phyloP scores from a whole-genome alignment of 2,888 invertebrate species.

The Embidobia sp. region DNA sequence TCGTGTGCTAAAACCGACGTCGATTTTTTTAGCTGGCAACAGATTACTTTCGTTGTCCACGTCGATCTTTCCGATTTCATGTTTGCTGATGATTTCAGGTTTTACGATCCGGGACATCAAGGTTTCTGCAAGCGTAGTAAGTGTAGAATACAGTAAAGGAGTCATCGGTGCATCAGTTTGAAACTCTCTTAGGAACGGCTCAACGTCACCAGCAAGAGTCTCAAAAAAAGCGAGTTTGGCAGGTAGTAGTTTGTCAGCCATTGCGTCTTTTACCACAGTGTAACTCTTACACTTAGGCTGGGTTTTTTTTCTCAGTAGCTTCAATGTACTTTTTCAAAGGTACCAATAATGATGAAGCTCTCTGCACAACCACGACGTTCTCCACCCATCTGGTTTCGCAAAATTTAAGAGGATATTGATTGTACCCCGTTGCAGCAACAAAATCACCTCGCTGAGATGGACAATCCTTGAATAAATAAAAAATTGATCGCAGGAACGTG shows the following conservation, averaged over 20 bases:
- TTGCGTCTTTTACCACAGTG: slow-evolving; percentile 5
- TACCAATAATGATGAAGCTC: background rate
- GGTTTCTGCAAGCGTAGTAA: slow-evolving; percentile 1
- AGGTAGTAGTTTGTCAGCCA: slow-evolving; percentile 40
- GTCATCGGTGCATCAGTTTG: slow-evolving; percentile 57
- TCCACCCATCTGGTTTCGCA: slow-evolving; percentile 33
- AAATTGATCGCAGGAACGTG: background rate
- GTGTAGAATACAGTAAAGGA: slow-evolving; percentile 50
- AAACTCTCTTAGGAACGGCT: slow-evolving; percentile 62
- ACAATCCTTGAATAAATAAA: slow-evolving; percentile 10
- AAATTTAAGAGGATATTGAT: slow-evolving; percentile 12
- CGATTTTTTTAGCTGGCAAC: background rate
- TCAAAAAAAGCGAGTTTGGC: slow-evolving; percentile 61
- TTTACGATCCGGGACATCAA: slow-evolving; percentile 46
- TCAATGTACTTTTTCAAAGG: slow-evolving; percentile 22
- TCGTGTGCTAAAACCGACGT: slow-evolving; percentile 15
- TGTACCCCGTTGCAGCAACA: background rate
- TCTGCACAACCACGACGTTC: slow-evolving; percentile 1
- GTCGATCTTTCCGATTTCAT: background rate
- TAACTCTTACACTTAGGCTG: slow-evolving; percentile 43
- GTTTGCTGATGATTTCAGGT: slow-evolving; percentile 18
- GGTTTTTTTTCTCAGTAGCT: background rate
- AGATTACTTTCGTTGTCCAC: slow-evolving; percentile 4
- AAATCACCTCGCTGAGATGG: slow-evolving; percentile 13
- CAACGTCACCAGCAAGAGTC: slow-evolving; percentile 43